Conservation (phyloP, 2,888 invertebrate species). For the Schrankia costaestrigalis region DNA sequence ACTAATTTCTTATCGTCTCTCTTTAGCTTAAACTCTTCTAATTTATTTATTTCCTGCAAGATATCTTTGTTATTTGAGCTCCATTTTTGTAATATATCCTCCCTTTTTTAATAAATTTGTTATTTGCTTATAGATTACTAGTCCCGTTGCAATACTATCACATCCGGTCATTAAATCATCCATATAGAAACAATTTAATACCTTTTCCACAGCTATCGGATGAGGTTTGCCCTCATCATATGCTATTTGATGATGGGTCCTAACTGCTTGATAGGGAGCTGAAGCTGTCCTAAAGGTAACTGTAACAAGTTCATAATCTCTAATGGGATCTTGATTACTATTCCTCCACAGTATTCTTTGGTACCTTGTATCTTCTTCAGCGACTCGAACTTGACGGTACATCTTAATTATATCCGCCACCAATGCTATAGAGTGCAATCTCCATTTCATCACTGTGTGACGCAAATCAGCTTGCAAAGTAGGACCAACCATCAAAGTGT, state of each 20-base stretch:
- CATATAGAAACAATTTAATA: no score
- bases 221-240: slow-evolving; percentile 1
- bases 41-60: no score
- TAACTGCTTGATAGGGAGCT: slow-evolving; percentile 5
- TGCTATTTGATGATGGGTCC: slow-evolving; percentile 2
- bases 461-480: slow-evolving; percentile 5
- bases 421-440: neutral
- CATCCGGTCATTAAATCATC: no score
- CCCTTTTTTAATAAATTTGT: slow-evolving; percentile 5
- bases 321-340: neutral
- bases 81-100: slow-evolving; percentile 6
- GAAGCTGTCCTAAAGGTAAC: slow-evolving; percentile 7
- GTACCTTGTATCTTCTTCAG: slow-evolving; percentile 7
- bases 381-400: slow-evolving; percentile 10
- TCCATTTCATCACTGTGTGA: slow-evolving; percentile 4
- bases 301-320: slow-evolving; percentile 1
- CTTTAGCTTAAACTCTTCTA: no score
- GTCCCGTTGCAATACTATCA: no score
- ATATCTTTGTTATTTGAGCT: slow-evolving; percentile 3
- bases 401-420: slow-evolving; percentile 9
- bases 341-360: slow-evolving; percentile 6
- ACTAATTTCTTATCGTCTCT: no score
- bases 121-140: no score
- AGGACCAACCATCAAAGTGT: slow-evolving; percentile 6
- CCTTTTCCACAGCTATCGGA: slow-evolving; percentile 1